Conservation (phyloP, 2,797 vertebrate genomes). For the Squalus acanthias region DNA sequence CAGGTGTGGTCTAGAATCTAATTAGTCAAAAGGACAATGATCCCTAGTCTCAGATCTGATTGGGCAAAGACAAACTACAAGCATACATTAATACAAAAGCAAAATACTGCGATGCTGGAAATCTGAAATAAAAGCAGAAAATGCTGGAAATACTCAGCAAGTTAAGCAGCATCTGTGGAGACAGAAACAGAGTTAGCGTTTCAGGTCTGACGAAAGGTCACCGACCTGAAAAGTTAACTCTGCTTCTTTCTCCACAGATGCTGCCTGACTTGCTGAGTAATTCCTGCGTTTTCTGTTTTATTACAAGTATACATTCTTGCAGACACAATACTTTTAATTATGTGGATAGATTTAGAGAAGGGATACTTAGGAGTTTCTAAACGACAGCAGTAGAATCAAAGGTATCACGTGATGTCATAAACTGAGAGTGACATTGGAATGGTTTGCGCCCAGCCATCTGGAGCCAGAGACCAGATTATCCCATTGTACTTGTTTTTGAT, state of each 20-base stretch:
- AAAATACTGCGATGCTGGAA: no score
- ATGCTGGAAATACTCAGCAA: no score
- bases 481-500: neutral
- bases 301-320: neutral
- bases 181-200: no score
- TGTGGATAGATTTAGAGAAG: neutral
- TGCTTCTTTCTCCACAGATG: no score
- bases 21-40: neutral
- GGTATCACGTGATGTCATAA: neutral
- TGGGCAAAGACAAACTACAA: neutral
- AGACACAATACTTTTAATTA: neutral
- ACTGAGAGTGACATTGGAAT: neutral
- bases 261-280: no score
- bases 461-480: neutral
- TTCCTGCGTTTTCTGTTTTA: no score
- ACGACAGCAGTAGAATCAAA: neutral
- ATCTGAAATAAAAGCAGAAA: no score
- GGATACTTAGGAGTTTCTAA: neutral
- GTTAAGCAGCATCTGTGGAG: no score
- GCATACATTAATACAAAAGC: neutral
- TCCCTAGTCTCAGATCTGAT: neutral
- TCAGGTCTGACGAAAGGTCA: no score
- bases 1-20: neutral
- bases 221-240: no score
- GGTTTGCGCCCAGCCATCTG: neutral